Evolutionary conservation across 35 echinoderm and acorn worm genomes (phyloP).

Genomic region (Antedon bifida): DNA sequence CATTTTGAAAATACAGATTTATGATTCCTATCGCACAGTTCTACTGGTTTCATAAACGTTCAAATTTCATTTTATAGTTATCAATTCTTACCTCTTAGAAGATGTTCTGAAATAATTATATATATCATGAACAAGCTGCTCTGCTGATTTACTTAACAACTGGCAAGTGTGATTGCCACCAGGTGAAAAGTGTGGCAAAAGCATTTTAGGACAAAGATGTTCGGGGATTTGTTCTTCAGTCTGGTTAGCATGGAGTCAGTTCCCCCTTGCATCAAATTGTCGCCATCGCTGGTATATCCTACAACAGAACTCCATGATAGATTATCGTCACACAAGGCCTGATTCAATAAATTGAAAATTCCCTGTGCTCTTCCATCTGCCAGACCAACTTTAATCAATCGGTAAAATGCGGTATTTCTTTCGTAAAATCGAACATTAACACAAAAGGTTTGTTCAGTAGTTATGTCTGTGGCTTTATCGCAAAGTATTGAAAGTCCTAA

Average conservation of each 20-base stretch:
- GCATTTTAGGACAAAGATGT: slow-evolving; percentile 19
- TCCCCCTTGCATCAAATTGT: slow-evolving; percentile 24
- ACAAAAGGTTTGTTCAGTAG: slow-evolving; percentile 26
- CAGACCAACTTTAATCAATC: slow-evolving; percentile 2
- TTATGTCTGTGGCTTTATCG: slow-evolving; percentile 25
- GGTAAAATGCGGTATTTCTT: slow-evolving; percentile 10
- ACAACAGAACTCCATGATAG: slow-evolving; percentile 2
- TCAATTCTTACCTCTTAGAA: background rate
- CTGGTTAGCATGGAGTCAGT: slow-evolving; percentile 21
- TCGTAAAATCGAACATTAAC: slow-evolving; percentile 19
- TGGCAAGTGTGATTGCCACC: background rate
- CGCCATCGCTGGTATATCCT: slow-evolving; percentile 24
- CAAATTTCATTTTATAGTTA: too few relatives aligned
- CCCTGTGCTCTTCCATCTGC: slow-evolving; percentile 3
- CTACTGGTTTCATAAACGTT: too few relatives aligned
- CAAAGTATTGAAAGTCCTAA: slow-evolving; percentile 27
- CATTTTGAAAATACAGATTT: too few relatives aligned
- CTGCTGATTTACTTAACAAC: slow-evolving; percentile 12
- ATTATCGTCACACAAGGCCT: background rate
- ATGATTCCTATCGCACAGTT: too few relatives aligned
- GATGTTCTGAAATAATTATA: slow-evolving; percentile 26
- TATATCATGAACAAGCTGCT: slow-evolving; percentile 19
- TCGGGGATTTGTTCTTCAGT: slow-evolving; percentile 7
- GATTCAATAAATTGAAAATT: background rate
- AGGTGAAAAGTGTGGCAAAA: slow-evolving; percentile 34